Conservation (phyloP, 2,888 invertebrate genomes). For the Melieria picta region DNA sequence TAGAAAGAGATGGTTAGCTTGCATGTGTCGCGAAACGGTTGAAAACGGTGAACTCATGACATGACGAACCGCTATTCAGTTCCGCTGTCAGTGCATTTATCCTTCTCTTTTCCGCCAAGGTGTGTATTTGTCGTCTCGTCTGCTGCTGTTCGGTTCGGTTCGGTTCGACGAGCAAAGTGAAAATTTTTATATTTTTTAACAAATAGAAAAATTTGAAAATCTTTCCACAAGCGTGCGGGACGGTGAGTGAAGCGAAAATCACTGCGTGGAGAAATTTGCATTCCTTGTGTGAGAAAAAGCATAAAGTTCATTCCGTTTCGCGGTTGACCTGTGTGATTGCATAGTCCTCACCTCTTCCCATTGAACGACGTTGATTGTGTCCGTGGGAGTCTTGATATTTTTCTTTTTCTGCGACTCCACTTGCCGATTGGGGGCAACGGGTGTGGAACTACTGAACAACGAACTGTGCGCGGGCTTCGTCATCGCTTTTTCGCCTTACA, state of each 20-base stretch:
- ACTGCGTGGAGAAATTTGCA: slow-evolving; percentile 18
- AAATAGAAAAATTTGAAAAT: slow-evolving; percentile 26
- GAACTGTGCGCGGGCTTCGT: slow-evolving; percentile 19
- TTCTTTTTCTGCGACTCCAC: slow-evolving; percentile 5
- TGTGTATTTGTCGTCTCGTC: slow-evolving; percentile 40
- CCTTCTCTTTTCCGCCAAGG: slow-evolving; percentile 19
- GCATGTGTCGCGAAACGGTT: too few species aligned
- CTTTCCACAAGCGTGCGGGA: slow-evolving; percentile 14
- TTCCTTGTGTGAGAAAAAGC: slow-evolving; percentile 24
- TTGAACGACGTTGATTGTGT: slow-evolving; percentile 17
- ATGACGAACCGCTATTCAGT: not conserved
- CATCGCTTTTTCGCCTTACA: slow-evolving; percentile 21
- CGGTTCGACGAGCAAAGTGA: slow-evolving; percentile 37
- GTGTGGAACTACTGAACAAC: slow-evolving; percentile 5
- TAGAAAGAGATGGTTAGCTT: too few species aligned
- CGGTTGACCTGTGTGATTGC: slow-evolving; percentile 28
- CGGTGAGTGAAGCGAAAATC: slow-evolving; percentile 15
- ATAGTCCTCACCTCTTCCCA: slow-evolving; percentile 21
- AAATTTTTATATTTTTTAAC: slow-evolving; percentile 41
- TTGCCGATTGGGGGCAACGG: not conserved
- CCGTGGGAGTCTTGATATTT: slow-evolving; percentile 30
- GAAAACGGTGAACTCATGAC: not conserved
- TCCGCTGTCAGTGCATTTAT: slow-evolving; percentile 5
- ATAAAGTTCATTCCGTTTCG: slow-evolving; percentile 35
- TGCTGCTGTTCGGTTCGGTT: slow-evolving; percentile 36